Evolutionary conservation across 2,113 vertebrate genomes (phyloP), one percentile per base, ranked within the genome.

Genomic region (Hippocampus zosterae): DNA sequence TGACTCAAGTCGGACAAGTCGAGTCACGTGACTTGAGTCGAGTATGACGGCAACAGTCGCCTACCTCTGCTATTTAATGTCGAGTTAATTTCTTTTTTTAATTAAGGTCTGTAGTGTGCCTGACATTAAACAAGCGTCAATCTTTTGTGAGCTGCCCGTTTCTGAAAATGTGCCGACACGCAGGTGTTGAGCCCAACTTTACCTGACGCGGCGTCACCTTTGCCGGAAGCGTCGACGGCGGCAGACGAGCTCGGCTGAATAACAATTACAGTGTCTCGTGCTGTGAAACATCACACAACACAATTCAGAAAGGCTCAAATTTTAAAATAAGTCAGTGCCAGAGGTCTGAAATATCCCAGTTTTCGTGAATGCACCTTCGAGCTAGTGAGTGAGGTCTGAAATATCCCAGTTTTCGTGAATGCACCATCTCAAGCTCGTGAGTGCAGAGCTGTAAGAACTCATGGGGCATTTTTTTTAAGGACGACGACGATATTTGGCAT

Each of bases 281-380:
- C 83, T 88, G 87, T 72, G 80, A 70, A 84, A 89, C 55, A 79
- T 63, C 77, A 78, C n/a, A 61, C 2, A 70, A 81, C 44, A 84
- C 74, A 65, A 12, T 77, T 41, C 72, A 67, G 50, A 60, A 82
- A 75, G 19, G 3, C 41, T 3, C 4, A 25, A 19, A 8, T 61
- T 59, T 13, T n/a, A 23, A 3, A 27, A n/a, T 19, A 2, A 18
- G 18, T 15, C 18, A 50, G 48, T 27, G 12, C 25, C 55, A 3
- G 55, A 25, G 4, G 23, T 25, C 23, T 57, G 55, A 27, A 27
- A 27, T 27, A 13, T 57, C 13, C 55, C 5, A 16, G 55, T 27
- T 55, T 55, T 55, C 11, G 42, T 44, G 42, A 44, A 44, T 44
- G 42, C 42, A 44, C 42, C 42, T 44, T 44, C 5, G 33, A 33